A percentile compares a stretch with the other conserved stretches of the same genome.
These are phyloP conservation scores for Agelastica alni DNA, from an alignment of 2,888 invertebrate species.

Conservation along the genomic window DNA sequence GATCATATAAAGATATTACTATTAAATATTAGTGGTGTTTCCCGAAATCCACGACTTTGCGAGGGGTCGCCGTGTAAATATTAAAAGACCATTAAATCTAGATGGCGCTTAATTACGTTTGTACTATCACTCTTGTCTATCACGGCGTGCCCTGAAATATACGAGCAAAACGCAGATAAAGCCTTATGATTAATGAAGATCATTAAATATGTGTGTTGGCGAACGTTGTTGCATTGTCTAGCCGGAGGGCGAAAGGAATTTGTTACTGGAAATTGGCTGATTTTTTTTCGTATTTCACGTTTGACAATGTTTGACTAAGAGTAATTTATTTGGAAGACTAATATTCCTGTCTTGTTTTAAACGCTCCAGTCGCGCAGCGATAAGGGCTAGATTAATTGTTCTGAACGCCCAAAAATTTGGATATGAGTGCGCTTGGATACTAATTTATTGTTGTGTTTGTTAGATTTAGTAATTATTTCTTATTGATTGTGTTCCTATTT, in stretches of 20 bases:
- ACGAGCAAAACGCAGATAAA: constrained; percentile 39
- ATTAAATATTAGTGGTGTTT: constrained; percentile 2
- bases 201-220: constrained; percentile 33
- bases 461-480: no score
- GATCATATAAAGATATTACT: neutral
- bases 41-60: constrained; percentile 7
- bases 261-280: constrained; percentile 1
- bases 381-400: neutral
- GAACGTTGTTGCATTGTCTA: constrained; percentile 4
- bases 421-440: no score
- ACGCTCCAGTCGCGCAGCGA: neutral
- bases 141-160: constrained; percentile 35
- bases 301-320: constrained; percentile 1
- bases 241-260: constrained; percentile 3
- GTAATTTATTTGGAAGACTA: constrained; percentile 1
- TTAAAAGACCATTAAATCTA: constrained; percentile 44
- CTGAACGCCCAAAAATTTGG: no score
- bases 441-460: no score
- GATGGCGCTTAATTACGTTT: constrained; percentile 42
- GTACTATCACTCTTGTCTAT: constrained; percentile 42
- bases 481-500: no score
- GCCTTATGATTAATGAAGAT: constrained; percentile 41
- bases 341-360: neutral
- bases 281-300: constrained; percentile 1
- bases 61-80: constrained; percentile 35